Percentiles rank a stretch among this genome's conserved stretches.
phyloP scores from a whole-genome alignment of 2,888 invertebrate genomes.

The Apodemia zela region DNA sequence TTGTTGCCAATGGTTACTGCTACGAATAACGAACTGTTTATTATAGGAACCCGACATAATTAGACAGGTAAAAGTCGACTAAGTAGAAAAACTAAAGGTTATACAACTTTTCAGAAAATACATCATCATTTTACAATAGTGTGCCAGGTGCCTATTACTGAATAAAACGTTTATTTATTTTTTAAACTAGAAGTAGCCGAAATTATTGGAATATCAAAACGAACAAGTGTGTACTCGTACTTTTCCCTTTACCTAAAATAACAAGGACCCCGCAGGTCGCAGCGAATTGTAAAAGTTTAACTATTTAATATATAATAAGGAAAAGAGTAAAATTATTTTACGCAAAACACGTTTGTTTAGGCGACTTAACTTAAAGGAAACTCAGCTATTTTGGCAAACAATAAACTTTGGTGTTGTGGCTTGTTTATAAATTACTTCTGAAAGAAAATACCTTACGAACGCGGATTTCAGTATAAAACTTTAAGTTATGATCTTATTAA shows the following conservation, averaged over 20 bases:
- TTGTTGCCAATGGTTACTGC: too few species aligned
- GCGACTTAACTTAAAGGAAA: conserved; percentile 8
- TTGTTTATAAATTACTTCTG: not conserved
- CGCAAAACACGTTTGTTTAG: conserved; percentile 3
- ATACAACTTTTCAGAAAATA: too few species aligned
- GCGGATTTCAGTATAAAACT: not conserved
- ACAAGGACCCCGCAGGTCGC: not conserved
- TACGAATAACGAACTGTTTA: too few species aligned
- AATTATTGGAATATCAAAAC: too few species aligned
- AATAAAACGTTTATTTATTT: too few species aligned
- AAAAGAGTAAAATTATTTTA: not conserved
- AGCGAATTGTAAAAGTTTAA: not conserved
- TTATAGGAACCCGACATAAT: too few species aligned
- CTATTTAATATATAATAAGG: not conserved
- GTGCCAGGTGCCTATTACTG: too few species aligned
- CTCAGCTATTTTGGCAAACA: conserved; percentile 3
- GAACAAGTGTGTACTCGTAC: not conserved
- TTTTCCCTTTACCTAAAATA: conserved; percentile 1
- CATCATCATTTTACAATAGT: too few species aligned
- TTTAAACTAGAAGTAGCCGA: too few species aligned
- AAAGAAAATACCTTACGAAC: not conserved
- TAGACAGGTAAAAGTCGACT: too few species aligned
- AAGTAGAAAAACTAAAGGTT: too few species aligned
- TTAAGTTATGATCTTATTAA: not conserved
- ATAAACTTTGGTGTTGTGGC: conserved; percentile 9